Percentiles rank a stretch among this genome's conserved stretches.
These are phyloP conservation scores for Poecile atricapillus DNA, from an alignment of 2,113 vertebrate genomes.

Conservation along the genomic window DNA sequence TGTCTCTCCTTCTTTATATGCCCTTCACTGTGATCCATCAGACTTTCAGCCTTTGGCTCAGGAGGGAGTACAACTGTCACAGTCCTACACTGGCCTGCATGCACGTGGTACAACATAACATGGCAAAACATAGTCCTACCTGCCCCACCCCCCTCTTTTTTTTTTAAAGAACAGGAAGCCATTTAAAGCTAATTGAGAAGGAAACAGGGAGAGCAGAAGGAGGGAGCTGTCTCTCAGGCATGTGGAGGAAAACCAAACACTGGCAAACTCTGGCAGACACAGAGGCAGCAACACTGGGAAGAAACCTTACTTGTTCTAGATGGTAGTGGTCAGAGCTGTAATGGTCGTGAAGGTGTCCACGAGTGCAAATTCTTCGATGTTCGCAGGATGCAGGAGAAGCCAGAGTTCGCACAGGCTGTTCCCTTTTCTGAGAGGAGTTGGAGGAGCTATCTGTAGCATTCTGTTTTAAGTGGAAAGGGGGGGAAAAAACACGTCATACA, in stretches of 20 bases:
- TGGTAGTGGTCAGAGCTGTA: conserved; percentile 89
- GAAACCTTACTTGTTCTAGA: conserved; percentile 85
- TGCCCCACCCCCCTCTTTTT: accelerated
- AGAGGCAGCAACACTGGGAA: neutral
- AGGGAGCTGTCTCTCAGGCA: neutral
- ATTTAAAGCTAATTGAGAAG: neutral
- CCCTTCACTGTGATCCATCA: neutral
- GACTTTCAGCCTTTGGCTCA: neutral
- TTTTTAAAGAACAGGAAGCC: neutral
- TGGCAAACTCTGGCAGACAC: neutral
- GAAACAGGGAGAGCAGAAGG: neutral
- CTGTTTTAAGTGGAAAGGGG: conserved; percentile 48
- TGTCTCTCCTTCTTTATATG: neutral
- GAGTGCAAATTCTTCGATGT: conserved; percentile 85
- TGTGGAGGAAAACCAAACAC: neutral
- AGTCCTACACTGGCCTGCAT: neutral
- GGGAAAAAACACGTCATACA: neutral
- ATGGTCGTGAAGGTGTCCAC: conserved; percentile 84
- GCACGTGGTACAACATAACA: accelerated
- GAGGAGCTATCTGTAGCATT: conserved; percentile 84
- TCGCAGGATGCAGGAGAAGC: conserved; percentile 88
- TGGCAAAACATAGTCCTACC: neutral
- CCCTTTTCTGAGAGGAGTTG: conserved; percentile 83
- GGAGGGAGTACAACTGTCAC: neutral
- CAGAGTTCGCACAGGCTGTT: conserved; percentile 79